Conservation (phyloP, 64 coral and sea anemone genomes). For the Montipora efflorescens region DNA sequence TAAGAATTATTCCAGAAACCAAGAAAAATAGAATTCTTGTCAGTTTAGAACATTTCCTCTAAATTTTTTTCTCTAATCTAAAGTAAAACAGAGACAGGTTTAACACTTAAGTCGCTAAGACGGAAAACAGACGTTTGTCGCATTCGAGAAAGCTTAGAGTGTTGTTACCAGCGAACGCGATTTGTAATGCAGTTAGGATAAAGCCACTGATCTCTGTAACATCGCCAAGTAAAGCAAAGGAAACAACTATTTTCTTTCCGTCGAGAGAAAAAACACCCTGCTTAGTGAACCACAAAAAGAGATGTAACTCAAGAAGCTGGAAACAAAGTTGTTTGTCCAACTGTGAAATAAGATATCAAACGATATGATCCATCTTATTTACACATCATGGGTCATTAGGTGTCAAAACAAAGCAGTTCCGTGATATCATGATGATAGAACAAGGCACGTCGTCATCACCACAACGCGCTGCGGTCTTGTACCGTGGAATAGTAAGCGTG, state of each 20-base stretch:
- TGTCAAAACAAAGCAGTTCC: slow-evolving; percentile 19
- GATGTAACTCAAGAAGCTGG: background rate
- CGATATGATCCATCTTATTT: background rate
- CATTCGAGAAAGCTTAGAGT: background rate
- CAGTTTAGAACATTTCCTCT: background rate
- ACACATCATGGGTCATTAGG: slow-evolving; percentile 3
- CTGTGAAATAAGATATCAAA: slow-evolving; percentile 14
- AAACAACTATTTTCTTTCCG: slow-evolving; percentile 20
- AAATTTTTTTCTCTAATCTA: no score
- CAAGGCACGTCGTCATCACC: slow-evolving; percentile 31
- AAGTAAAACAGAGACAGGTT: background rate
- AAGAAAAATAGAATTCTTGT: background rate
- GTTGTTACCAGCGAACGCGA: no score
- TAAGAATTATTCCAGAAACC: background rate
- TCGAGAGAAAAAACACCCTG: background rate
- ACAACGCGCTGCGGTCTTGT: background rate
- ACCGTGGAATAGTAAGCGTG: background rate
- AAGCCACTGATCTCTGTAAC: slow-evolving; percentile 10
- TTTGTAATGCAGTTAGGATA: background rate
- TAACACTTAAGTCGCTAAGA: background rate
- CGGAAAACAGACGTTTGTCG: background rate
- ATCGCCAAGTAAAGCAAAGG: background rate
- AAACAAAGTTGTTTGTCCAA: background rate
- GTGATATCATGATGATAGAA: slow-evolving; percentile 2
- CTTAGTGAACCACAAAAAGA: background rate